These are phyloP conservation scores for Trissoscelio sp. DNA, from an alignment of 2,888 invertebrate genomes.

Conservation along the genomic window DNA sequence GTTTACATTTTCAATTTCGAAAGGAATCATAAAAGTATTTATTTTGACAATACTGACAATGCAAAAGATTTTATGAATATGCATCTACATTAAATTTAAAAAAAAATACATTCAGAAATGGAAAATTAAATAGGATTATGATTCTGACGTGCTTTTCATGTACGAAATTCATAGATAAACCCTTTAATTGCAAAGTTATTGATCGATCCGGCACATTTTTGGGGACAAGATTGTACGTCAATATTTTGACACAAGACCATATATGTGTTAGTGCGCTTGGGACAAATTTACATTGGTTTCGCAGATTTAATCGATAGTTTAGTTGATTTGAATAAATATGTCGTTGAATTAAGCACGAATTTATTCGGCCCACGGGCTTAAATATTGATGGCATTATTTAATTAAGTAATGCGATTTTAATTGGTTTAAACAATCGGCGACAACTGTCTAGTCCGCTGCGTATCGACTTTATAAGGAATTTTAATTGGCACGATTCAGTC, in stretches of 20 bases:
- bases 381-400: constrained; percentile 19
- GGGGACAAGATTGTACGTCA: constrained; percentile 15
- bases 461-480: constrained; percentile 7
- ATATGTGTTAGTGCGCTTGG: background rate
- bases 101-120: no score
- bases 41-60: no score
- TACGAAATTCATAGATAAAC: no score
- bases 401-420: background rate
- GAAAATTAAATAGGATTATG: no score
- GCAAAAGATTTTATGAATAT: no score
- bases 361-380: constrained; percentile 1
- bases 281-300: constrained; percentile 29
- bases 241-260: constrained; percentile 17
- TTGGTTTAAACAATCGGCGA: background rate
- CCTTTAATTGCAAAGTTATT: background rate
- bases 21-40: no score
- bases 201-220: constrained; percentile 6
- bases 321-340: constrained; percentile 30
- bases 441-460: no score
- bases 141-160: no score
- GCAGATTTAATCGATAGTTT: constrained; percentile 18
- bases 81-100: no score
- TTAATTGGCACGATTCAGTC: background rate
- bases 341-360: constrained; percentile 14
- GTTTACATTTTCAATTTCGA: no score